Conservation (phyloP, 1,140 invertebrate genomes). For the Tetramorium parvispinum region DNA sequence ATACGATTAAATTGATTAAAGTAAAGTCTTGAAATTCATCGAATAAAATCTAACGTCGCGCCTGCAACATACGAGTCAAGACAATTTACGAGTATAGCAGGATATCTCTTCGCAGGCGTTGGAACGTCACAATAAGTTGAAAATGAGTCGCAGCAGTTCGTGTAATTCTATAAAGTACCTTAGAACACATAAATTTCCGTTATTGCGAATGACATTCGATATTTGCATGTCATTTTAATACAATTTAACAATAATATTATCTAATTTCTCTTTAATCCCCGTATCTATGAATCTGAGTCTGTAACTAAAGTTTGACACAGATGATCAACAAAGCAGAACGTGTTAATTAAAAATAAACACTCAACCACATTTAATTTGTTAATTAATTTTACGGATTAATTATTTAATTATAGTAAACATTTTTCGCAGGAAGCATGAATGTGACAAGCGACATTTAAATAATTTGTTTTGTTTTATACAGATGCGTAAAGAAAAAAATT, state of each 20-base stretch:
- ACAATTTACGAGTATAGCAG: neutral
- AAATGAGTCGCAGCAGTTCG: neutral
- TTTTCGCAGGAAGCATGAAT: neutral
- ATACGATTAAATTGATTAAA: neutral
- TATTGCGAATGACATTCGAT: neutral
- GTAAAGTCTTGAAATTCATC: neutral
- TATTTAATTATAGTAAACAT: slow-evolving; percentile 8
- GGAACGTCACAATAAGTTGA: neutral
- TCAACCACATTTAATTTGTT: neutral
- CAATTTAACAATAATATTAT: slow-evolving; percentile 29
- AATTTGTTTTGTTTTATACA: neutral
- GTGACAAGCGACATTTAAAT: slow-evolving; percentile 4
- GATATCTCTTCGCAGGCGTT: slow-evolving; percentile 39
- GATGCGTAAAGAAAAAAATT: neutral
- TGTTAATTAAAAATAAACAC: slow-evolving; percentile 45
- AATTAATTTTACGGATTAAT: neutral
- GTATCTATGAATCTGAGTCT: neutral
- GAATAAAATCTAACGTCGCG: slow-evolving; percentile 9
- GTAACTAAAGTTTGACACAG: slow-evolving; percentile 7
- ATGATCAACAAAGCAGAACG: slow-evolving; percentile 12
- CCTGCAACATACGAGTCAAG: neutral
- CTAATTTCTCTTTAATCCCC: neutral
- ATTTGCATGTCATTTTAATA: slow-evolving; percentile 3
- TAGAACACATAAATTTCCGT: neutral
- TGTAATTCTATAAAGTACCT: slow-evolving; percentile 1